A percentile compares a stretch with the other conserved stretches of the same genome.
phyloP scores from a whole-genome alignment of 1,140 invertebrate genomes.

The Drosophila kanapiae region DNA sequence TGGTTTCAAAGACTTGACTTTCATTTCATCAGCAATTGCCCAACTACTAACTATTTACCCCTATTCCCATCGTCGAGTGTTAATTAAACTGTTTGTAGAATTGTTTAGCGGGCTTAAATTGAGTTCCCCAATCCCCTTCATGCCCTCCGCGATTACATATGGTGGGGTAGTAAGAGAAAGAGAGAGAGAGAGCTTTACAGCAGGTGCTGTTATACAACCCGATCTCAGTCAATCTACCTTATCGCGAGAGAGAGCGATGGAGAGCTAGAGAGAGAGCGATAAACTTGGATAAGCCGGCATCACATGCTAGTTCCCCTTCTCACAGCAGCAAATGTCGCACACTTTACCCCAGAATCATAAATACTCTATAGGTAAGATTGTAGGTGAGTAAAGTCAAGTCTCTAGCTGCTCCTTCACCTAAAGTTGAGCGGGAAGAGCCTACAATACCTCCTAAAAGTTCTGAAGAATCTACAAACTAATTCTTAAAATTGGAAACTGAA shows the following conservation, averaged over 20 bases:
- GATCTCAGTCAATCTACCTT: slow-evolving; percentile 40
- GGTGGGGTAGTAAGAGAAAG: slow-evolving; percentile 4
- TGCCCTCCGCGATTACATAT: slow-evolving; percentile 6
- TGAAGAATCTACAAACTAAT: not conserved
- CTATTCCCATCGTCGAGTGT: slow-evolving; percentile 23
- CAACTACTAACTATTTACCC: slow-evolving; percentile 24
- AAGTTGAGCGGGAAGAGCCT: too few species aligned
- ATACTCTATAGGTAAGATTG: not conserved
- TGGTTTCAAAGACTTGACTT: too few species aligned
- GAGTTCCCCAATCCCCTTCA: not conserved
- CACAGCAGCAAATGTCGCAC: not conserved
- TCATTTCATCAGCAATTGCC: too few species aligned
- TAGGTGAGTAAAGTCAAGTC: not conserved
- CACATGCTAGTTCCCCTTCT: slow-evolving; percentile 17
- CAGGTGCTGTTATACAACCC: slow-evolving; percentile 39
- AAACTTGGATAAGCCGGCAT: slow-evolving; percentile 33
- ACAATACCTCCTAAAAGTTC: too few species aligned
- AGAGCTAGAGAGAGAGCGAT: not conserved
- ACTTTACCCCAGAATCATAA: not conserved
- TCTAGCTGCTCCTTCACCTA: too few species aligned
- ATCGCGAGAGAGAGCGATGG: not conserved
- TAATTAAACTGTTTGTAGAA: slow-evolving; percentile 72
- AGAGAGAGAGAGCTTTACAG: slow-evolving; percentile 1
- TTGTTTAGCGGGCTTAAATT: slow-evolving; percentile 54
- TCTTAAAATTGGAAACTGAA: not conserved